Evolutionary conservation across 1,140 invertebrate genomes (phyloP).

Genomic region (Colletes gigas): DNA sequence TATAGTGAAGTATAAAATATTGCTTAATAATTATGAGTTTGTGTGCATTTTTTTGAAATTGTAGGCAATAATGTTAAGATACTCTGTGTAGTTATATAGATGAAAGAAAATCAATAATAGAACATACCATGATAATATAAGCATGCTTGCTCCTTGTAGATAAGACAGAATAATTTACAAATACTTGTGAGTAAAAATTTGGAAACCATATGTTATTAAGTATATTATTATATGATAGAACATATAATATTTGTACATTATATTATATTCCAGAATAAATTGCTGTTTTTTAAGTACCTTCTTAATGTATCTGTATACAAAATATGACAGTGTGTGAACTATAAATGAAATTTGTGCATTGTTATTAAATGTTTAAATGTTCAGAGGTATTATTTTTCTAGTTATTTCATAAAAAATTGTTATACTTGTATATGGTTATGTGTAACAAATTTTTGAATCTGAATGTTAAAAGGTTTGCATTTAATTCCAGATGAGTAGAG

Average conservation of each 20-base stretch:
- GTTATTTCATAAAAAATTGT: background rate
- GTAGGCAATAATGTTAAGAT: background rate
- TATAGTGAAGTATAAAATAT: background rate
- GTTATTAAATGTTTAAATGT: constrained; percentile 9
- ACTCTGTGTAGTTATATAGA: constrained; percentile 42
- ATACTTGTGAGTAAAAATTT: constrained; percentile 23
- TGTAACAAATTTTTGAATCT: background rate
- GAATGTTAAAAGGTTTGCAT: background rate
- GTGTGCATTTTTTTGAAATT: constrained; percentile 11
- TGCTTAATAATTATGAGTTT: constrained; percentile 7
- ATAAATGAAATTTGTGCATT: constrained; percentile 22
- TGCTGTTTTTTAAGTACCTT: constrained; percentile 18
- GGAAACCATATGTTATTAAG: constrained; percentile 9
- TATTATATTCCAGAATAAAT: constrained; percentile 16
- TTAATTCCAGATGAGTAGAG: constrained; percentile 51
- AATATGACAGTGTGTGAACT: constrained; percentile 11
- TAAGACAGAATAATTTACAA: constrained; percentile 28
- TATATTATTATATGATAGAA: background rate
- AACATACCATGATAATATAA: constrained; percentile 58
- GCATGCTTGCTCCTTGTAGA: constrained; percentile 71
- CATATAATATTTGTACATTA: background rate
- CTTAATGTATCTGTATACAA: constrained; percentile 19
- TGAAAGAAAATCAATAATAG: constrained; percentile 68
- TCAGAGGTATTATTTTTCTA: constrained; percentile 20
- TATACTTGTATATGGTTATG: background rate